Evolutionary conservation across 2,888 invertebrate genomes (phyloP).

Genomic region (Vanessa cardui): DNA sequence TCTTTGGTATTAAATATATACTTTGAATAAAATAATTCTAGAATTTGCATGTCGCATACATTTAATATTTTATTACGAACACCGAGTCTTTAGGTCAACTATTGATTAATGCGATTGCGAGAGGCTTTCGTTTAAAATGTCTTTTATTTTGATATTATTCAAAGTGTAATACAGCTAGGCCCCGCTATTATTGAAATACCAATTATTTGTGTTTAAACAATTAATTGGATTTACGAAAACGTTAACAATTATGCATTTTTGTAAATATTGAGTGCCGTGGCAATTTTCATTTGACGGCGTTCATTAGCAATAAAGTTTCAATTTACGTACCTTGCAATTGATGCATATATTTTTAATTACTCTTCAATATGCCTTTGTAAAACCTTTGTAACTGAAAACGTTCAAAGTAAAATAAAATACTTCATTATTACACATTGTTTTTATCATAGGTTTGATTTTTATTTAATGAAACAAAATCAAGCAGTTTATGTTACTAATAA

Average conservation of each 20-base stretch:
- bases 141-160: not conserved
- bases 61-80: not conserved
- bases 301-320: not conserved
- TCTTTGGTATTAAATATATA: too few species aligned
- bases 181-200: not conserved
- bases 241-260: conserved; percentile 5
- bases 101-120: conserved; percentile 20
- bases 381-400: not conserved
- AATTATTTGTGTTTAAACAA: not conserved
- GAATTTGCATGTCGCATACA: too few species aligned
- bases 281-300: conserved; percentile 1
- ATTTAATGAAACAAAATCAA: too few species aligned
- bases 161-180: not conserved
- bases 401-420: not conserved
- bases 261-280: not conserved
- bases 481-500: too few species aligned
- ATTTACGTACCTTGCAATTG: conserved; percentile 5
- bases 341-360: conserved; percentile 6
- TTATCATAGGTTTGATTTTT: too few species aligned
- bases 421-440: too few species aligned
- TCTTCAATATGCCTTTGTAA: not conserved
- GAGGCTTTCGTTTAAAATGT: too few species aligned
- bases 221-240: not conserved
- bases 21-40: too few species aligned
- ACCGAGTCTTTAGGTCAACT: conserved; percentile 8